A percentile compares a stretch with the other conserved stretches of the same genome.
Conservation (phyloP, 2,113 vertebrate species). For the Tichodroma muraria region DNA sequence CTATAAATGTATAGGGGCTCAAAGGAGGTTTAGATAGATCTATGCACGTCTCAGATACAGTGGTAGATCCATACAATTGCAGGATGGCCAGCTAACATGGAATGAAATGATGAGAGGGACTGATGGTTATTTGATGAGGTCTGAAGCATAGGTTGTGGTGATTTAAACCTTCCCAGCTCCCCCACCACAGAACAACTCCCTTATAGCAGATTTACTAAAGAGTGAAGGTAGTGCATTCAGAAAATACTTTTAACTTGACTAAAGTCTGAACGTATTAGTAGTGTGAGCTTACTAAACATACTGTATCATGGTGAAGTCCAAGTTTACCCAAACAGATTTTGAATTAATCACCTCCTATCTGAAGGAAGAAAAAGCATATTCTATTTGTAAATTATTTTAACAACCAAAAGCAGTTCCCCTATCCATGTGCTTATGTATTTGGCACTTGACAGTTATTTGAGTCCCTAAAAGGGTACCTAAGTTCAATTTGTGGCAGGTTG, state of each 20-base stretch:
- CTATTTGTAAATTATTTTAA: background rate
- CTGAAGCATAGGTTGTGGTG: background rate
- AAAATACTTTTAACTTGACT: background rate
- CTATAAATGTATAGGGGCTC: background rate
- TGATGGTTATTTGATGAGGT: background rate
- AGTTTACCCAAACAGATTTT: background rate
- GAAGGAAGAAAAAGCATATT: background rate
- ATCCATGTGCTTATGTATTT: background rate
- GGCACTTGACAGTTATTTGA: background rate
- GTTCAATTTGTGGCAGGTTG: background rate
- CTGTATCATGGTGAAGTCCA: background rate
- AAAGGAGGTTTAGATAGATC: background rate
- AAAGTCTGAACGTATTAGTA: background rate
- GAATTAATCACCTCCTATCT: background rate
- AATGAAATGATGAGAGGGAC: background rate
- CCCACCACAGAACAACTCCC: background rate
- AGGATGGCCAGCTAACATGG: background rate
- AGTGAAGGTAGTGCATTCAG: background rate
- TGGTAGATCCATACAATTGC: background rate
- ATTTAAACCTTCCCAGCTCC: background rate
- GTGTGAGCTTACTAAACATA: background rate
- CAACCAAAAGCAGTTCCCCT: background rate
- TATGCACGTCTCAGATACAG: accelerated
- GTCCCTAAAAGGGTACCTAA: background rate
- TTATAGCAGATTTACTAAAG: background rate